phyloP scores from a whole-genome alignment of 2,113 vertebrate species.

The Pongo pygmaeus region DNA sequence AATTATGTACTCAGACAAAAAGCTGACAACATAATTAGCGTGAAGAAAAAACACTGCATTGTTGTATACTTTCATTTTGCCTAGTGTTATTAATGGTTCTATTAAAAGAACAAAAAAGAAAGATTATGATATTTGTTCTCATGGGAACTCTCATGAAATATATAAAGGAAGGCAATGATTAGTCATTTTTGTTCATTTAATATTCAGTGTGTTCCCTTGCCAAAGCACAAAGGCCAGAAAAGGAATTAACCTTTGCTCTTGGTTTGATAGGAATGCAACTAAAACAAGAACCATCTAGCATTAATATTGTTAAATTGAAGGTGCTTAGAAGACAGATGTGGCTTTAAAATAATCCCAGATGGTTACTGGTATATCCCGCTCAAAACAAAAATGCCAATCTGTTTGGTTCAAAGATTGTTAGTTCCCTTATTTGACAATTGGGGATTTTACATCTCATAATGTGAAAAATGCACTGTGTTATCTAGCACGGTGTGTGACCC shows the following conservation, averaged over 20 bases:
- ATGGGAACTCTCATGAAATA: constrained; percentile 61
- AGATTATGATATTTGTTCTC: constrained; percentile 63
- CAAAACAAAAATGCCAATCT: constrained; percentile 57
- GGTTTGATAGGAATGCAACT: constrained; percentile 64
- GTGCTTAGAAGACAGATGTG: constrained; percentile 63
- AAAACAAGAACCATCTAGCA: constrained; percentile 61
- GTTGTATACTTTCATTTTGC: constrained; percentile 58
- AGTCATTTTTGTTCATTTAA: constrained; percentile 74
- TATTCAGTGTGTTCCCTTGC: constrained; percentile 67
- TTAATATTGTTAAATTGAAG: constrained; percentile 67
- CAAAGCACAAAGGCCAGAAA: constrained; percentile 66
- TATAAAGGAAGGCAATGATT: constrained; percentile 56
- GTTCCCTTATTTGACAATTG: constrained; percentile 70
- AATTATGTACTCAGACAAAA: constrained; percentile 47
- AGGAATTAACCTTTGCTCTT: constrained; percentile 76
- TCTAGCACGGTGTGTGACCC: constrained; percentile 65
- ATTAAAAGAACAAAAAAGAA: constrained; percentile 67
- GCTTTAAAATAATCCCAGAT: constrained; percentile 67
- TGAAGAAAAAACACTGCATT: constrained; percentile 56
- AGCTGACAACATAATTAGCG: constrained; percentile 64
- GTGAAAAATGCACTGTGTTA: constrained; percentile 66
- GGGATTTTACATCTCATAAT: constrained; percentile 71
- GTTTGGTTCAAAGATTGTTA: constrained; percentile 70
- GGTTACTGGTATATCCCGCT: constrained; percentile 40
- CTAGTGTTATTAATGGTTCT: constrained; percentile 58